Conservation (phyloP, 2,888 invertebrate species). For the Oligia strigilis region DNA sequence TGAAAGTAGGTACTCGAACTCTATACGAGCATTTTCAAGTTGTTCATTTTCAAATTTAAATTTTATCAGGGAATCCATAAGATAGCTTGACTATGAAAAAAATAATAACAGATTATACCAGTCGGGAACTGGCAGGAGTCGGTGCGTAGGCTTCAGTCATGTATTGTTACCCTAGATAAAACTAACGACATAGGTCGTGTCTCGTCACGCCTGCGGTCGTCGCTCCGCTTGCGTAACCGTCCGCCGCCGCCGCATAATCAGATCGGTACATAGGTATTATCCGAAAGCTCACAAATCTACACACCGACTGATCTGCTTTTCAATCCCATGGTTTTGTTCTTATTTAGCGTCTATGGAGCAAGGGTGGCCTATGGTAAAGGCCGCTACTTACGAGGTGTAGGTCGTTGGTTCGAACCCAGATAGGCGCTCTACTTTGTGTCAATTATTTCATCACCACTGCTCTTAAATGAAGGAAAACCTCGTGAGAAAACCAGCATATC, state of each 20-base stretch:
- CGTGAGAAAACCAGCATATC: background rate
- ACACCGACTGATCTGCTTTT: background rate
- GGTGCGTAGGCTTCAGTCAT: background rate
- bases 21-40: background rate
- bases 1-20: background rate
- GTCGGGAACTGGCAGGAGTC: background rate
- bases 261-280: background rate
- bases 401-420: too few relatives aligned
- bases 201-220: background rate
- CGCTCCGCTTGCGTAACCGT: background rate
- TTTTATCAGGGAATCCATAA: background rate
- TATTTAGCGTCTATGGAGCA: background rate
- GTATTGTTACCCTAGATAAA: background rate
- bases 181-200: too few relatives aligned
- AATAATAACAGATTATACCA: background rate
- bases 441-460: background rate
- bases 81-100: background rate
- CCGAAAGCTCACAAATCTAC: background rate
- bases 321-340: background rate
- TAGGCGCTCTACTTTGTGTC: background rate
- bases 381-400: too few relatives aligned
- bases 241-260: constrained; percentile 5
- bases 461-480: background rate
- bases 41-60: background rate
- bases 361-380: background rate